phyloP scores from a whole-genome alignment of 2,113 vertebrate species.

The Casuarius casuarius region DNA sequence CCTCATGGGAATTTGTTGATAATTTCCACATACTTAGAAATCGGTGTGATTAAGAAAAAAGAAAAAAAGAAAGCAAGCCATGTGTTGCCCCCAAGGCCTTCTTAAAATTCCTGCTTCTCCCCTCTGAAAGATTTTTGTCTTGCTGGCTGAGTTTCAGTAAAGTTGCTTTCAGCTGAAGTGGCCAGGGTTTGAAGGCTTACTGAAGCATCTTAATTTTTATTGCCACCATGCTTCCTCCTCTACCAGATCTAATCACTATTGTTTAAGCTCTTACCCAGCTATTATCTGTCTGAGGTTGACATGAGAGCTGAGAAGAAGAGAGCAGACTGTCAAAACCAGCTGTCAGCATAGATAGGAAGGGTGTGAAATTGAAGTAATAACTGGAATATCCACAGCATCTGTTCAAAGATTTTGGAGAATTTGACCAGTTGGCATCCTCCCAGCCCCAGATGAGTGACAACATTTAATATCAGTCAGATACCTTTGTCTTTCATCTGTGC shows the following conservation, averaged over 20 bases:
- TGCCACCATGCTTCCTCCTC: constrained; percentile 46
- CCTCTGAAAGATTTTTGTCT: constrained; percentile 4
- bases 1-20: neutral
- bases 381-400: constrained; percentile 60
- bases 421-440: constrained; percentile 34
- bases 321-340: constrained; percentile 61
- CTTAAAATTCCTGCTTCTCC: neutral
- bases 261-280: constrained; percentile 67
- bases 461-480: constrained; percentile 47
- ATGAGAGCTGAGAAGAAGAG: constrained; percentile 53
- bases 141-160: neutral
- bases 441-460: constrained; percentile 33
- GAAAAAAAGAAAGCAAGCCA: neutral
- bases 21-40: too few species aligned
- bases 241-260: constrained; percentile 62
- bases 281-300: constrained; percentile 58
- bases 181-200: constrained; percentile 36
- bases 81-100: neutral
- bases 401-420: constrained; percentile 56
- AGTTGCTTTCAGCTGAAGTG: constrained; percentile 13
- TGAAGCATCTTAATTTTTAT: constrained; percentile 70
- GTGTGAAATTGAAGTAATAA: constrained; percentile 69
- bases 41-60: neutral
- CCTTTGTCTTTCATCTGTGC: constrained; percentile 41
- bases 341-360: constrained; percentile 55